Evolutionary conservation across 2,888 invertebrate genomes (phyloP), one percentile per base, ranked within the genome.

Genomic region (Orthosia incerta): DNA sequence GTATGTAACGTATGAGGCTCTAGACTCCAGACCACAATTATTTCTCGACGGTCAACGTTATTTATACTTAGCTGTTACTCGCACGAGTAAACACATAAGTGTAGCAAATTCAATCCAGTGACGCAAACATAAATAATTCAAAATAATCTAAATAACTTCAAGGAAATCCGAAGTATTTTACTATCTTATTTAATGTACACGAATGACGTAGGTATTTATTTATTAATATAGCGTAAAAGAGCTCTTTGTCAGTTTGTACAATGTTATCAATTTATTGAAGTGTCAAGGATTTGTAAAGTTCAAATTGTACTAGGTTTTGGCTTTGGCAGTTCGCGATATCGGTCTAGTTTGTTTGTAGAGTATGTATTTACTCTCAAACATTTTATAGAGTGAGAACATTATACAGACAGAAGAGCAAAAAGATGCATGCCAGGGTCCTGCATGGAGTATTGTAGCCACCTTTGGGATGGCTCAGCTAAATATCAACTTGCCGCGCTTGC

Each of bases 241-340:
- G 48, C 67, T 71, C 78, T 61, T 71, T 86, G 77, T 79, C 12
- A 60, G 61, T 23, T 46, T 70, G 63, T 74, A 23, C 55, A 55
- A 70, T 66, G 64, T 79, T 80, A 85, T 85, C 80, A 60, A 45
- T 50, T 65, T 23, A 57, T 70, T 51, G 53, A 57, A 48, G 45
- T 71, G 85, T 86, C 87, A 85, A 86, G 82, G 87, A 76, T 76
- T 50, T 15, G 13, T 53, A 23, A 60, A 69, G 85, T 74, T 82
- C 70, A 77, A 39, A 48, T 26, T 62, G 12, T 12, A 57, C 66
- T 53, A 60, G 55, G 13, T 63, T 74, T 56, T 50, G 23, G 12
- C 56, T 51, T 39, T 1, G 20, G 45, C 31, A 16, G 11, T 62
- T 62, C n/a, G 45, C 11, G 20, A 39, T 46, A 56, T 16, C 65